Conservation (phyloP, 2,888 invertebrate genomes). For the Ptychoptera albimana region DNA sequence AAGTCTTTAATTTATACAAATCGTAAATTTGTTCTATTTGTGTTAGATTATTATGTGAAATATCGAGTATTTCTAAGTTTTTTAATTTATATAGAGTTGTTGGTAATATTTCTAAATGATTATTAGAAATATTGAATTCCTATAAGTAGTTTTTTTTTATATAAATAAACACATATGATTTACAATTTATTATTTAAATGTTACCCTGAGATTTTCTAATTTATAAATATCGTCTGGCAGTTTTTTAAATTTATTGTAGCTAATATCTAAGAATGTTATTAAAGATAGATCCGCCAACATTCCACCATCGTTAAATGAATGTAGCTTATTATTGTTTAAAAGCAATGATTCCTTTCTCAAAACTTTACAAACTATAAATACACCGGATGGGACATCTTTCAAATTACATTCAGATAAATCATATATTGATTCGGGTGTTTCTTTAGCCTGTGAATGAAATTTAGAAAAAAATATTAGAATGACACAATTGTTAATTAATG, state of each 20-base stretch:
- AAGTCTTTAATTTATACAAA: slow-evolving; percentile 39
- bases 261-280: slow-evolving; percentile 48
- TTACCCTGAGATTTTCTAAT: slow-evolving; percentile 50
- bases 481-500: not conserved
- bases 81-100: slow-evolving; percentile 45
- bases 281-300: slow-evolving; percentile 50
- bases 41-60: slow-evolving; percentile 52
- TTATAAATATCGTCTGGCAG: slow-evolving; percentile 47
- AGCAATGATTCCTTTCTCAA: slow-evolving; percentile 57
- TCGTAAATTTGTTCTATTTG: slow-evolving; percentile 18
- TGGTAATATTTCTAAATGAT: slow-evolving; percentile 52
- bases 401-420: slow-evolving; percentile 67
- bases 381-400: slow-evolving; percentile 55
- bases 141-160: slow-evolving; percentile 20
- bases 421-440: slow-evolving; percentile 66
- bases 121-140: slow-evolving; percentile 60
- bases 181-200: slow-evolving; percentile 10
- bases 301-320: slow-evolving; percentile 53
- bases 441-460: slow-evolving; percentile 30
- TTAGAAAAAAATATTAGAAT: not conserved
- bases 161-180: slow-evolving; percentile 7
- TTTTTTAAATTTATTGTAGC: slow-evolving; percentile 44
- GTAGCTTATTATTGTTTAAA: slow-evolving; percentile 51
- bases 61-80: slow-evolving; percentile 48
- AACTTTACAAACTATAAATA: slow-evolving; percentile 66